Evolutionary conservation across 2,797 vertebrate species (phyloP).

Genomic region (Smutsia temminckii): DNA sequence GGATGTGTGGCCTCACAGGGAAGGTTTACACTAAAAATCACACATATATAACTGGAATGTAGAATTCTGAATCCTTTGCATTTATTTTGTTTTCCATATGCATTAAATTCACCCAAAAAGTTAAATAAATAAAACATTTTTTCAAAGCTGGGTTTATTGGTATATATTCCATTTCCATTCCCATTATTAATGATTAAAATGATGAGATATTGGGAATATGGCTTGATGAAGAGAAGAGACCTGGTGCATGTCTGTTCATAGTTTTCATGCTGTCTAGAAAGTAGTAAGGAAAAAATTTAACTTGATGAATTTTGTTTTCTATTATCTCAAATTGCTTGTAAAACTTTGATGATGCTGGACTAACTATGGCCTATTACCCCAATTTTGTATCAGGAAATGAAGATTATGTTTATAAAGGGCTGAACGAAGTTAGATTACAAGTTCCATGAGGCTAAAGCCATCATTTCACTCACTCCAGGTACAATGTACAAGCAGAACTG

Average conservation of each 20-base stretch:
- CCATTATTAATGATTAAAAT: conserved; percentile 15
- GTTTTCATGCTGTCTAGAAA: background rate
- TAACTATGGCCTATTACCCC: background rate
- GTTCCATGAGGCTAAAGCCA: background rate
- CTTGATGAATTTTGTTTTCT: background rate
- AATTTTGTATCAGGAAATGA: conserved; percentile 28
- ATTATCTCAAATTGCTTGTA: background rate
- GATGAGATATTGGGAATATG: background rate
- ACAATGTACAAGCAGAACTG: background rate
- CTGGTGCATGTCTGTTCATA: background rate
- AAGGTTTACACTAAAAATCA: background rate
- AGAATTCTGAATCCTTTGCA: background rate
- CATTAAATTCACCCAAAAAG: background rate
- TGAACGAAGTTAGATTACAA: background rate
- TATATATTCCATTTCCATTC: conserved; percentile 21
- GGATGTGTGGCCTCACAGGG: background rate
- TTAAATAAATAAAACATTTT: background rate
- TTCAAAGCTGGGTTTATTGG: background rate
- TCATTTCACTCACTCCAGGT: background rate
- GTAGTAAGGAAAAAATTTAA: conserved; percentile 18
- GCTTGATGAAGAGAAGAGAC: background rate
- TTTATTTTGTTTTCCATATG: conserved; percentile 27
- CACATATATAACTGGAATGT: background rate
- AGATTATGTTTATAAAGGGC: background rate
- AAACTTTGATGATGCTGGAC: background rate